Evolutionary conservation across 2,113 vertebrate species (phyloP), one percentile per base, ranked within the genome.

Genomic region (Rhizomys pruinosus): DNA sequence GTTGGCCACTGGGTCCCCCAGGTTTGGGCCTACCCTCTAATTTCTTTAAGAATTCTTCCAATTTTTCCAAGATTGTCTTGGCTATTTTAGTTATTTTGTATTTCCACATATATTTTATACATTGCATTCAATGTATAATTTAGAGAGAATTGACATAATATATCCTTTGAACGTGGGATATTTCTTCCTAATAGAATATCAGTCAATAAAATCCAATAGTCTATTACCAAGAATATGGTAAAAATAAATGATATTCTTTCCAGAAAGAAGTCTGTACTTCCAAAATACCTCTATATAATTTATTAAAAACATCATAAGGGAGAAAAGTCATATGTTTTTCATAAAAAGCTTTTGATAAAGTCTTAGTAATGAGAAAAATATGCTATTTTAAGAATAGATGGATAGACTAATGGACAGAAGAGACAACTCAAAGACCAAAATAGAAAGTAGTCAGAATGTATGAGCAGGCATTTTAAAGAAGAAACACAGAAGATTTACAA

Each of bases 291-390:
- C 42, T 47, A 32, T 63, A 86, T 55, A 73, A 68, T 74, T 90
- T 25, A 55, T 44, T 84, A 63, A 20, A 72, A 90, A 52, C 9
- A 63, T 42, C 52, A 39, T 84, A 52, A 32, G 71, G 25, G 52
- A 71, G 37, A 69, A 71, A 94, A 84, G 78, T 78, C 29, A 78
- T 57, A 47, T 52, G 34, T 39, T 94, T 92, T 79, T 89, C 39
- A 77, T 78, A 72, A 84, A 81, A 61, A 57, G 23, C 55, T 90
- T 78, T 90, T 90, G 55, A 79, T 87, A 87, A 88, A 84, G 66
- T 69, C 39, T 42, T 42, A 71, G 85, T 52, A 82, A 61, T 9
- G 64, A 63, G 71, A 39, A 77, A 52, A 77, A 27, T 63, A 69
- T 42, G 27, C 19, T 39, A 44, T 44, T 72, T 2, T 69, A 73